Conservation (phyloP, 1,140 invertebrate species). For the Geopemphigus sp. region DNA sequence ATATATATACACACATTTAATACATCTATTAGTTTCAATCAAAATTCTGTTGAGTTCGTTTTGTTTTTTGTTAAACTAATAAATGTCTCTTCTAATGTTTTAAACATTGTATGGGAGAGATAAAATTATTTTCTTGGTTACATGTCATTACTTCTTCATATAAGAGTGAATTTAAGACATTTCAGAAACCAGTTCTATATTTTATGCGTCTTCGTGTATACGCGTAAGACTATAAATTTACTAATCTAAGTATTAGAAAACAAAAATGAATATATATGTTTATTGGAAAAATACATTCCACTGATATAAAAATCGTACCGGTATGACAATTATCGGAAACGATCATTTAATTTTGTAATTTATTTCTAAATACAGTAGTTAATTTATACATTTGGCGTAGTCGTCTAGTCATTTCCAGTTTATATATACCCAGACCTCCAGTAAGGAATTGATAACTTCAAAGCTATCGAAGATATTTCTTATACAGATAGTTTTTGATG, state of each 20-base stretch:
- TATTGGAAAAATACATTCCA: neutral
- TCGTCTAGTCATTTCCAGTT: neutral
- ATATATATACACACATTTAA: neutral
- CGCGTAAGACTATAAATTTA: no score
- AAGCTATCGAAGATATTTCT: neutral
- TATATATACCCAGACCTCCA: no score
- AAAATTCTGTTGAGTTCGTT: no score
- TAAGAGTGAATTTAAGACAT: conserved; percentile 2
- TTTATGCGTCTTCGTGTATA: neutral
- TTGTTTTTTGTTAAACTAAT: neutral
- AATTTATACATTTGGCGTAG: neutral
- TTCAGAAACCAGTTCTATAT: neutral
- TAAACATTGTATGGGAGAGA: neutral
- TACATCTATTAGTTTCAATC: neutral
- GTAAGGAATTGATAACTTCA: neutral
- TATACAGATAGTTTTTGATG: conserved; percentile 5
- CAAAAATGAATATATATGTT: neutral
- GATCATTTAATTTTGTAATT: neutral
- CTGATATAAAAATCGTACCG: neutral
- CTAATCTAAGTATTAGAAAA: neutral
- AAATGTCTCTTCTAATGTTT: neutral
- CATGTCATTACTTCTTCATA: neutral
- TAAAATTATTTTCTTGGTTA: neutral
- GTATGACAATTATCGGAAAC: neutral
- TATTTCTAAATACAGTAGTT: neutral